Evolutionary conservation across 2,113 vertebrate species (phyloP).

Genomic region (Columba janthina): DNA sequence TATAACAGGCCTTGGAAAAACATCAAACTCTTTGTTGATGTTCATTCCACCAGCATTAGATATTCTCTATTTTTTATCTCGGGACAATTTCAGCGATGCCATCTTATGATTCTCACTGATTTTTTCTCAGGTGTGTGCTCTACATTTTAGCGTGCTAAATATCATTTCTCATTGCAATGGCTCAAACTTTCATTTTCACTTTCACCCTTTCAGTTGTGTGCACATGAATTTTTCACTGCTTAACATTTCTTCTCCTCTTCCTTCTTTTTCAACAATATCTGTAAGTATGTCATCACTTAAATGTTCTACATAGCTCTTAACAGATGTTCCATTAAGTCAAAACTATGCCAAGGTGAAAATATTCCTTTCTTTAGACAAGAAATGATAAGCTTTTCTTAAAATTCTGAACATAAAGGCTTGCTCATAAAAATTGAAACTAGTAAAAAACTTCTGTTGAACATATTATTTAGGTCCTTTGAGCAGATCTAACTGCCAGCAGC

Average conservation of each 20-base stretch:
- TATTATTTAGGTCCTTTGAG: not conserved
- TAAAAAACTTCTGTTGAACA: not conserved
- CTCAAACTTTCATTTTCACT: not conserved
- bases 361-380: not conserved
- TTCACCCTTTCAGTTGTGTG: not conserved
- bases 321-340: not conserved
- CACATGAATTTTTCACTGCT: not conserved
- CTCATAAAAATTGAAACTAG: not conserved
- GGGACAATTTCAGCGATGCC: not conserved
- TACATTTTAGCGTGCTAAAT: not conserved
- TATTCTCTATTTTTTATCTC: not conserved
- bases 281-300: not conserved
- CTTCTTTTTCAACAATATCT: not conserved
- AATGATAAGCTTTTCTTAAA: not conserved
- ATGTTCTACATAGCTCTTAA: not conserved
- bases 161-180: not conserved
- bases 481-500: not conserved
- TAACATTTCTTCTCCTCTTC: not conserved
- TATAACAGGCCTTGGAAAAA: not conserved
- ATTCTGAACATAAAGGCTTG: not conserved
- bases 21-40: not conserved
- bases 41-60: not conserved
- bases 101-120: not conserved
- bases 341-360: not conserved
- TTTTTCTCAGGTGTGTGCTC: not conserved